A percentile compares a stretch with the other conserved stretches of the same genome.
phyloP scores from a whole-genome alignment of 1,140 invertebrate genomes.

The Aporrectodea caliginosa region DNA sequence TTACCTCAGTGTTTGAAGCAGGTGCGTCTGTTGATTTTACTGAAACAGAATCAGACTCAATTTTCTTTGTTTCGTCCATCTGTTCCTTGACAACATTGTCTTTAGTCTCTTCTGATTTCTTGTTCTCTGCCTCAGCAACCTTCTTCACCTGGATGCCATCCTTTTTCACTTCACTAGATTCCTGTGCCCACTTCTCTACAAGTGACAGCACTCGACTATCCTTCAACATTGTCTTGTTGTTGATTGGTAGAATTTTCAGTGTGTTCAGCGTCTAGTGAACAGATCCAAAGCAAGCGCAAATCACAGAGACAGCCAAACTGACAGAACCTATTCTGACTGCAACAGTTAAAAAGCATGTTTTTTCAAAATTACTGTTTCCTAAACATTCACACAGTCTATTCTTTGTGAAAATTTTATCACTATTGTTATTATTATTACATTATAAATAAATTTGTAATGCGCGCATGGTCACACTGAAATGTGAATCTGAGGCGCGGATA shows the following conservation, averaged over 20 bases:
- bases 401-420: no score
- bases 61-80: background rate
- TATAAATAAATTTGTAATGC: no score
- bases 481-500: no score
- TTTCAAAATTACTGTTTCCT: no score
- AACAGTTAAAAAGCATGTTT: no score
- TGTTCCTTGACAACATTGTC: background rate
- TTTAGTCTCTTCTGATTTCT: background rate
- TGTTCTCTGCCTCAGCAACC: background rate
- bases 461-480: no score
- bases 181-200: constrained; percentile 55
- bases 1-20: no score
- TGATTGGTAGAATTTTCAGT: constrained; percentile 74
- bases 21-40: background rate
- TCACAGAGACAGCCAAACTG: no score
- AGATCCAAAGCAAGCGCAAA: no score
- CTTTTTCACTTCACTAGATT: background rate
- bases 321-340: no score
- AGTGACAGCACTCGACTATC: constrained; percentile 78
- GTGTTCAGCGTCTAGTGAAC: constrained; percentile 84
- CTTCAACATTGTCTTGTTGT: constrained; percentile 85
- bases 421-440: no score
- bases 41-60: background rate
- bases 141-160: background rate
- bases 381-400: no score